A percentile compares a stretch with the other conserved stretches of the same genome.
Evolutionary conservation across 2,888 invertebrate genomes (phyloP).

Genomic region (Cryptocheilus praepositus): DNA sequence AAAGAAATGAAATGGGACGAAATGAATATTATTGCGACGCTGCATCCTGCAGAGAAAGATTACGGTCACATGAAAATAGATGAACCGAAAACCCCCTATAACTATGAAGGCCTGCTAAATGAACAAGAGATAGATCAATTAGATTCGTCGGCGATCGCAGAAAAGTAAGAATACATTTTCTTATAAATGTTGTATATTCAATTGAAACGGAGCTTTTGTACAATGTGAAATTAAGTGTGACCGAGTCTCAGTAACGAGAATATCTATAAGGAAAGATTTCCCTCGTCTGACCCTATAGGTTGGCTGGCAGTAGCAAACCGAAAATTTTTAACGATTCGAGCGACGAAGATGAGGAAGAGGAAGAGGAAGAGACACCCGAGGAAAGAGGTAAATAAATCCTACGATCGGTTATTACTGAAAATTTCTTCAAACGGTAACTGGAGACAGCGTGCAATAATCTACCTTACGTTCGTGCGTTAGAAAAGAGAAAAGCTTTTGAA

Average conservation of each 20-base stretch:
- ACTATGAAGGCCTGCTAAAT: slow-evolving; percentile 78
- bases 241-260: too few species aligned
- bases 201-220: too few species aligned
- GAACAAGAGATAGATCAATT: slow-evolving; percentile 81
- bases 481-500: slow-evolving; percentile 88
- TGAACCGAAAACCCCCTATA: slow-evolving; percentile 97
- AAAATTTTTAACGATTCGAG: slow-evolving; percentile 74
- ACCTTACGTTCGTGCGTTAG: slow-evolving; percentile 73
- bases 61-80: slow-evolving; percentile 99
- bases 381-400: slow-evolving; percentile 70
- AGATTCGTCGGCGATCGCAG: slow-evolving; percentile 84
- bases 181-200: too few species aligned
- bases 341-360: slow-evolving; percentile 72
- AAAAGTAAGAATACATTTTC: slow-evolving; percentile 78
- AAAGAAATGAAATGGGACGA: slow-evolving; percentile 94
- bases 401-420: background rate
- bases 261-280: background rate
- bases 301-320: slow-evolving; percentile 74
- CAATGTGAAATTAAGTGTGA: too few species aligned
- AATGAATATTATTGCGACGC: slow-evolving; percentile 98
- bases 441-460: slow-evolving; percentile 2
- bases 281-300: slow-evolving; percentile 53
- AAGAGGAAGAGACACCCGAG: slow-evolving; percentile 76
- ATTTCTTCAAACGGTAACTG: background rate
- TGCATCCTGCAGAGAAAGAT: slow-evolving; percentile 98